Evolutionary conservation across 2,888 invertebrate species (phyloP).

Genomic region (Athetis lepigone): DNA sequence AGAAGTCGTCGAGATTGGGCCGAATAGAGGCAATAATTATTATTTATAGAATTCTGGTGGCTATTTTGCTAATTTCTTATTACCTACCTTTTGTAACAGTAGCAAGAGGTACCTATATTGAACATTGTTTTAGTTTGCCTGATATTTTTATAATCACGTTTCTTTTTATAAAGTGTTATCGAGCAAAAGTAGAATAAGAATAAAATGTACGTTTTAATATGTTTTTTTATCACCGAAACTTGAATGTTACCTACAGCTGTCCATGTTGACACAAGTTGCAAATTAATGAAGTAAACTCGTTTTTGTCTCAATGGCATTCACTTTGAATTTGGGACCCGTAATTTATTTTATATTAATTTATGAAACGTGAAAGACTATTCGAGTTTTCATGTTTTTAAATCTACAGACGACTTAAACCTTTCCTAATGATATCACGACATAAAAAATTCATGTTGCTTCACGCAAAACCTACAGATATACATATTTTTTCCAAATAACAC

Average conservation of each 20-base stretch:
- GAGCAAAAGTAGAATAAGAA: conserved; percentile 24
- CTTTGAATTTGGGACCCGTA: conserved; percentile 30
- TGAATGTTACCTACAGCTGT: conserved; percentile 17
- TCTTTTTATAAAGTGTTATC: conserved; percentile 25
- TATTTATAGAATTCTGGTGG: conserved; percentile 10
- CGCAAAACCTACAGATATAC: conserved; percentile 67
- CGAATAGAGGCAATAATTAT: conserved; percentile 14
- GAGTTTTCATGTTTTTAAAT: conserved; percentile 63
- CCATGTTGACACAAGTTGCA: conserved; percentile 30
- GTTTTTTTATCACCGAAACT: conserved; percentile 20
- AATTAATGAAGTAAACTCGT: conserved; percentile 38
- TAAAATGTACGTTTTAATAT: conserved; percentile 18
- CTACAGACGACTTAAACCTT: conserved; percentile 75
- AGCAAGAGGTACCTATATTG: conserved; percentile 5
- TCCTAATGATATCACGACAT: conserved; percentile 85
- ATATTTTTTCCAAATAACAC: conserved; percentile 73
- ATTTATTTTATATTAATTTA: conserved; percentile 46
- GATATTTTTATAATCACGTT: conserved; percentile 32
- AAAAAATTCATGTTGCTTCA: conserved; percentile 70
- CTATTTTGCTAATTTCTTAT: conserved; percentile 11
- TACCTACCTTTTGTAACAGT: conserved; percentile 2
- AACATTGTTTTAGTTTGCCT: conserved; percentile 10
- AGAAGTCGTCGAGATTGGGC: conserved; percentile 49
- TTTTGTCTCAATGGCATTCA: conserved; percentile 35
- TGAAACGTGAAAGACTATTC: conserved; percentile 32